These are phyloP conservation scores for Cinclus mexicanus DNA, from an alignment of 2,113 vertebrate genomes.

Conservation along the genomic window DNA sequence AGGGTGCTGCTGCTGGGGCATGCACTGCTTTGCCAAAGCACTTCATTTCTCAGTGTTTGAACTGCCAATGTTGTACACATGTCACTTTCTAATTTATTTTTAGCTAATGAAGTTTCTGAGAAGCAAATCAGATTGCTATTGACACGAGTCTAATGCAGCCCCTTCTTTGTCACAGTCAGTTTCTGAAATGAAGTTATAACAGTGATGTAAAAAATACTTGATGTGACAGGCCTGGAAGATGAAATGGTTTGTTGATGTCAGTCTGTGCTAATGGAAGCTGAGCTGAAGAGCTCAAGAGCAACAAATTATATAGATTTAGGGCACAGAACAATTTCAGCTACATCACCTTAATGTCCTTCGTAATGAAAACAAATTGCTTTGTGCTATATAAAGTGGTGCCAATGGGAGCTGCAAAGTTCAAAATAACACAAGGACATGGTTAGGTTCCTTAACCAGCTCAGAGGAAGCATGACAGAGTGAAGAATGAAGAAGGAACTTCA, in stretches of 20 bases:
- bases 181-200: conserved; percentile 53
- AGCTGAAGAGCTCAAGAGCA: conserved; percentile 36
- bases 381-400: background rate
- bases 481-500: background rate
- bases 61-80: background rate
- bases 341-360: conserved; percentile 31
- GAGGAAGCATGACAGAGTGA: background rate
- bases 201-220: conserved; percentile 33
- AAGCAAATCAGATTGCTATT: conserved; percentile 32
- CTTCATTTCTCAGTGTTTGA: background rate
- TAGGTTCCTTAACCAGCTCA: background rate
- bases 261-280: conserved; percentile 26
- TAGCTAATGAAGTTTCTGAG: conserved; percentile 46
- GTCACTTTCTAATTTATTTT: conserved; percentile 38
- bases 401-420: conserved; percentile 15
- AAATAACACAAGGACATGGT: background rate
- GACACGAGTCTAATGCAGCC: conserved; percentile 28
- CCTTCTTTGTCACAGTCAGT: conserved; percentile 34
- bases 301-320: conserved; percentile 49
- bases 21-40: background rate
- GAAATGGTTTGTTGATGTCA: conserved; percentile 52
- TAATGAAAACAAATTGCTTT: conserved; percentile 52
- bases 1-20: background rate
- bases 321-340: conserved; percentile 21
- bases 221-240: conserved; percentile 50